A percentile compares a stretch with the other conserved stretches of the same genome.
These are phyloP conservation scores for Formica aserva DNA, from an alignment of 2,888 invertebrate species.

Conservation along the genomic window DNA sequence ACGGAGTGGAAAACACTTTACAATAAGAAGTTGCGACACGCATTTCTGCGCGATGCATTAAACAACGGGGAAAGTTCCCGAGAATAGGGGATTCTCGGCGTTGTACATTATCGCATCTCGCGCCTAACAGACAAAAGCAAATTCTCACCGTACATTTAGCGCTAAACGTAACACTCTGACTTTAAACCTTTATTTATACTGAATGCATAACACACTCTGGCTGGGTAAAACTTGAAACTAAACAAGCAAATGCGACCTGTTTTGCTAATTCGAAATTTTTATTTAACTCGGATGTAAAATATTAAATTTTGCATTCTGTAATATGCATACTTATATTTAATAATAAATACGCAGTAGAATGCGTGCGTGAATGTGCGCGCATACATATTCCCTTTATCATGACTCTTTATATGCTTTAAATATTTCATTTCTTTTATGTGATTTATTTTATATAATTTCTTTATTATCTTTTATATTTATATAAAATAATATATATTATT, in stretches of 20 bases:
- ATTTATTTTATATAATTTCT: too few relatives aligned
- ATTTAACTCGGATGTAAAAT: neutral
- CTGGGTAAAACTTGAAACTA: slow-evolving; percentile 18
- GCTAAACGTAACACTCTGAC: slow-evolving; percentile 14
- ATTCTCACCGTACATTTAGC: slow-evolving; percentile 42
- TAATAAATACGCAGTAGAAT: neutral
- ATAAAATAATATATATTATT: neutral
- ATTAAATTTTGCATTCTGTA: neutral
- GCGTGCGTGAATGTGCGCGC: too few relatives aligned
- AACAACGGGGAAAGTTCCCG: slow-evolving; percentile 41
- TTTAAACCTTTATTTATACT: slow-evolving; percentile 44
- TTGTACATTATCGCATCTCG: slow-evolving; percentile 40
- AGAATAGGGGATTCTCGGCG: slow-evolving; percentile 13
- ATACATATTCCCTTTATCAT: neutral
- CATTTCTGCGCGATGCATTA: slow-evolving; percentile 33
- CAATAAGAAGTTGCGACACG: slow-evolving; percentile 49
- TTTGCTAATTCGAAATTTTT: neutral
- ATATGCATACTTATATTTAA: neutral
- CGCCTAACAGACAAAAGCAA: slow-evolving; percentile 34
- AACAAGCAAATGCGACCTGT: neutral
- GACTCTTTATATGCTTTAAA: too few relatives aligned
- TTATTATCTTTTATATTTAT: neutral
- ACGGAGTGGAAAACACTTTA: slow-evolving; percentile 32
- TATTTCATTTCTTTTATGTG: too few relatives aligned
- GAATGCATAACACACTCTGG: slow-evolving; percentile 13